Conservation (phyloP, 2,113 vertebrate species). For the Nasalis larvatus region DNA sequence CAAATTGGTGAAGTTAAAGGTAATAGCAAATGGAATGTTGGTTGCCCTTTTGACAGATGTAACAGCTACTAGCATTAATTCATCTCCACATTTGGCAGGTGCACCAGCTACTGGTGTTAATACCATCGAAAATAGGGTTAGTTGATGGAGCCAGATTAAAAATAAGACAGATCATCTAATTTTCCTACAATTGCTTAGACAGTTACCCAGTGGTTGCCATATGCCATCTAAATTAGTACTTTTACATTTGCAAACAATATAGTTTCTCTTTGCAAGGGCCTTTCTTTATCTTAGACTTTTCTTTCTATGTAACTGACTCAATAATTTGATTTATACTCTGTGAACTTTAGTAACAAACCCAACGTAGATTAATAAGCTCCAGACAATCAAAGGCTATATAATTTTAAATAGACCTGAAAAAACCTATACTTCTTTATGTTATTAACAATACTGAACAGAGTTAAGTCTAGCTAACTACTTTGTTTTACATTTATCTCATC, state of each 20-base stretch:
- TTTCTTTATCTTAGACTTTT: background rate
- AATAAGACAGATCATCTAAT: background rate
- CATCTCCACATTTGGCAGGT: background rate
- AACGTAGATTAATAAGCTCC: background rate
- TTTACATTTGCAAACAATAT: background rate
- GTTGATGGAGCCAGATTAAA: background rate
- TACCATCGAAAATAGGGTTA: background rate
- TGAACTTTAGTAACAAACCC: slow-evolving; percentile 1
- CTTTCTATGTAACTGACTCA: background rate
- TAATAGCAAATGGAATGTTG: background rate
- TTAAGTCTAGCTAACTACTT: background rate
- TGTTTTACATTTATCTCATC: background rate
- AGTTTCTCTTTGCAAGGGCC: background rate
- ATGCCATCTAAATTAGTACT: background rate
- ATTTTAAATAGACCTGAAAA: background rate
- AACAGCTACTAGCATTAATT: background rate
- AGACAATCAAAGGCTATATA: background rate
- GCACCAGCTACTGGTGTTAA: background rate
- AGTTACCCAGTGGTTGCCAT: background rate
- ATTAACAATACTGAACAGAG: background rate
- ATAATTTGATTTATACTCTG: background rate
- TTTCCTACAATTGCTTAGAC: background rate
- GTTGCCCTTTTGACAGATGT: background rate
- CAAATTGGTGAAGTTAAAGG: background rate
- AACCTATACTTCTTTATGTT: background rate